phyloP scores from a whole-genome alignment of 2,113 vertebrate genomes.

The Smithornis capensis region DNA sequence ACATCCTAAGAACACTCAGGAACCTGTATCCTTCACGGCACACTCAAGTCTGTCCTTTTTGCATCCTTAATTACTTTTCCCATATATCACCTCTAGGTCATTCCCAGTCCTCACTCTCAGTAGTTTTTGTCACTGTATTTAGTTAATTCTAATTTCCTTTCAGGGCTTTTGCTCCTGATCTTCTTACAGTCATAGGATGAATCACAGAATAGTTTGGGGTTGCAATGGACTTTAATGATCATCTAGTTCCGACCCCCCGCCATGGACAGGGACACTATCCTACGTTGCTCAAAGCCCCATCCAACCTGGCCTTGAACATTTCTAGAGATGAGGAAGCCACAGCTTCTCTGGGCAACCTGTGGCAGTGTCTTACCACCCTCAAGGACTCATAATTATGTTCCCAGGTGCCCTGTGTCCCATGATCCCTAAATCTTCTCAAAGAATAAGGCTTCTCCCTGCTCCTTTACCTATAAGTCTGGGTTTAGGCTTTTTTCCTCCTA shows the following conservation, averaged over 20 bases:
- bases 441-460: neutral
- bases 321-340: neutral
- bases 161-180: neutral
- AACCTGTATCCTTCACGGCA: neutral
- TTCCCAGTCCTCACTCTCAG: neutral
- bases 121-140: neutral
- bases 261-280: neutral
- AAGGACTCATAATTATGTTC: neutral
- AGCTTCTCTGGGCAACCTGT: neutral
- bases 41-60: neutral
- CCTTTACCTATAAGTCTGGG: neutral
- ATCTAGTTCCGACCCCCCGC: accelerated
- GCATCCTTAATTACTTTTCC: neutral
- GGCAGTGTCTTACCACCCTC: neutral
- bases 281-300: accelerated
- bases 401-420: neutral
- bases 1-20: neutral
- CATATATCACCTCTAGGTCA: neutral
- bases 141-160: neutral
- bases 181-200: neutral
- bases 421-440: neutral
- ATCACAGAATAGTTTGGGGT: neutral
- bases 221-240: neutral
- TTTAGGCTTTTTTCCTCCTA: neutral
- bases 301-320: neutral